phyloP scores from a whole-genome alignment of 2,888 invertebrate species.

The Melieria picta region DNA sequence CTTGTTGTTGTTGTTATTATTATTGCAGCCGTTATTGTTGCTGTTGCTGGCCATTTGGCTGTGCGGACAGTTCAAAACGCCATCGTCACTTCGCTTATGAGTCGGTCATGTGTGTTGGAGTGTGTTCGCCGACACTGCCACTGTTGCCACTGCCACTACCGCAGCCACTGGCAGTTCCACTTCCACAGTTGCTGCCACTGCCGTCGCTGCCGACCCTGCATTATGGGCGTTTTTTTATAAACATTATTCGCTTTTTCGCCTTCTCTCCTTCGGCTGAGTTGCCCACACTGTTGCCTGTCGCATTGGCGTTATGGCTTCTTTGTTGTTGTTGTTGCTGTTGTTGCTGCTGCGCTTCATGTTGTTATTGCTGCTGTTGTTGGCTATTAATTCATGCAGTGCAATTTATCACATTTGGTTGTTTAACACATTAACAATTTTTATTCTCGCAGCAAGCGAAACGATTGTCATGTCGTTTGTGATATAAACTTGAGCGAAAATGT shows the following conservation, averaged over 20 bases:
- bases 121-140: conserved; percentile 23
- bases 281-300: conserved; percentile 7
- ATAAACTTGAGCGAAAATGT: background rate
- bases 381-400: conserved; percentile 62
- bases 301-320: background rate
- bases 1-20: conserved; percentile 25
- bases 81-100: conserved; percentile 22
- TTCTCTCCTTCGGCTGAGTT: conserved; percentile 3
- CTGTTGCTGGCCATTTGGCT: conserved; percentile 19
- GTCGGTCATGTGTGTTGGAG: background rate
- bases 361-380: conserved; percentile 41
- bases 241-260: conserved; percentile 21
- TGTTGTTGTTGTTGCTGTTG: conserved; percentile 17
- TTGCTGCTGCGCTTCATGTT: background rate
- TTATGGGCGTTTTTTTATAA: conserved; percentile 46
- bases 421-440: conserved; percentile 53
- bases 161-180: conserved; percentile 31
- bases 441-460: conserved; percentile 40
- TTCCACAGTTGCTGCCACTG: background rate
- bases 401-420: conserved; percentile 63
- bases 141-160: conserved; percentile 25
- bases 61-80: conserved; percentile 35
- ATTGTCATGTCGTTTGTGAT: conserved; percentile 28
- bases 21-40: conserved; percentile 31
- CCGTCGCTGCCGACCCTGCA: conserved; percentile 41